Evolutionary conservation across 1,140 invertebrate species (phyloP).

Genomic region (Drosophila orosa): DNA sequence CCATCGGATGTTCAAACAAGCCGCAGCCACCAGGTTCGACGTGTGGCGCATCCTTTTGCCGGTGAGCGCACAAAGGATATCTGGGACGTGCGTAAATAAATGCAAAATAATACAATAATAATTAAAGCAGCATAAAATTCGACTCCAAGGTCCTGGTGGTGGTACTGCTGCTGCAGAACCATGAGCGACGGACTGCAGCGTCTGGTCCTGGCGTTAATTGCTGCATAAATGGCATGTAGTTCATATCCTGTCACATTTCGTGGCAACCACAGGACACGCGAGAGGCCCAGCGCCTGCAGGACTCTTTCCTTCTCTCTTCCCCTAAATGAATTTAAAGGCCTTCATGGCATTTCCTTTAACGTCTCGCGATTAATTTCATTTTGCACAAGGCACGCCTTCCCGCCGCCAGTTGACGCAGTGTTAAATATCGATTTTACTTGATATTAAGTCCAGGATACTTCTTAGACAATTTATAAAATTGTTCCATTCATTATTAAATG

Average conservation of each 20-base stretch:
- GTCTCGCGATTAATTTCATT: constrained; percentile 75
- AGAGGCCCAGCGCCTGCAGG: constrained; percentile 17
- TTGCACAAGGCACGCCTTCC: constrained; percentile 35
- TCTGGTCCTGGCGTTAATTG: constrained; percentile 73
- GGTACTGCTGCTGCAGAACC: background rate
- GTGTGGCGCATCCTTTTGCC: constrained; percentile 32
- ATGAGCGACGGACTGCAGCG: constrained; percentile 21
- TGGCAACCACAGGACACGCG: constrained; percentile 53
- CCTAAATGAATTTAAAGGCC: constrained; percentile 74
- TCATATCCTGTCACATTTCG: constrained; percentile 76
- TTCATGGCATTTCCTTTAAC: constrained; percentile 64
- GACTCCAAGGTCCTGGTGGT: background rate
- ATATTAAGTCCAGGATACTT: background rate
- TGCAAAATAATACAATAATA: constrained; percentile 82
- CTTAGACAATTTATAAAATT: background rate
- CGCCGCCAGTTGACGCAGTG: background rate
- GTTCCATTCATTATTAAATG: background rate
- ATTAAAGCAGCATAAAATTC: constrained; percentile 68
- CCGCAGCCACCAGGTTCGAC: constrained; percentile 36
- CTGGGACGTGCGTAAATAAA: constrained; percentile 66
- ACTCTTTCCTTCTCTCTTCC: constrained; percentile 13
- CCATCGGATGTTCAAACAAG: constrained; percentile 40
- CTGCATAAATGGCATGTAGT: constrained; percentile 78
- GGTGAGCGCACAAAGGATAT: constrained; percentile 28
- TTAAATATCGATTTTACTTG: constrained; percentile 18